Percentiles rank a stretch among this genome's conserved stretches.
phyloP scores from a whole-genome alignment of 2,797 vertebrate genomes.

The Cyclopterus lumpus region DNA sequence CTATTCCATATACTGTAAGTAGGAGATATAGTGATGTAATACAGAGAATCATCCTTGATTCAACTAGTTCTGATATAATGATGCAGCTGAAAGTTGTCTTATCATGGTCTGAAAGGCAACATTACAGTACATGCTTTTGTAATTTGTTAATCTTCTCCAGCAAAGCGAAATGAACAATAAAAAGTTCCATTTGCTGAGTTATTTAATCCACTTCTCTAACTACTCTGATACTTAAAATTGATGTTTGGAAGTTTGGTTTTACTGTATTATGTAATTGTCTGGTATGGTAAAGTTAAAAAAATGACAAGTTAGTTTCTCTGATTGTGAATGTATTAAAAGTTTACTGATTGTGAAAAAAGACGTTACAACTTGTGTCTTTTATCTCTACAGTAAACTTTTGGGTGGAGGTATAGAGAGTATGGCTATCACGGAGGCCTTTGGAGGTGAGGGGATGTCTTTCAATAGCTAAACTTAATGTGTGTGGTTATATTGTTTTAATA shows the following conservation, averaged over 20 bases:
- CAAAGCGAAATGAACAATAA: not conserved
- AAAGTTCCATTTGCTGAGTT: not conserved
- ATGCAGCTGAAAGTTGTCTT: not conserved
- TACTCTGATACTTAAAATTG: not conserved
- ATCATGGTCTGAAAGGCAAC: not conserved
- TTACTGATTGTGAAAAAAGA: not conserved
- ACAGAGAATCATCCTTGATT: not conserved
- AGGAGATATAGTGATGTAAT: not conserved
- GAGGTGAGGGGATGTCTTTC: conserved; percentile 83
- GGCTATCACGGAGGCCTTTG: conserved; percentile 98
- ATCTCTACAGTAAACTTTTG: conserved; percentile 90
- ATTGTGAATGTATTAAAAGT: not conserved
- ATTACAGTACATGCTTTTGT: not conserved
- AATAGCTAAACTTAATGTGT: not conserved
- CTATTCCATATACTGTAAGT: not conserved
- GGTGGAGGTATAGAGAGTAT: conserved; percentile 98
- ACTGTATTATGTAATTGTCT: not conserved
- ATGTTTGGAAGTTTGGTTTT: not conserved
- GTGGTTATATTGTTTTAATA: not conserved
- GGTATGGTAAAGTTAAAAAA: not conserved
- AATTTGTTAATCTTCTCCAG: not conserved
- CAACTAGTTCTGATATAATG: not conserved
- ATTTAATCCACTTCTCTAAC: not conserved
- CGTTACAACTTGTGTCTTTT: conserved; percentile 20
- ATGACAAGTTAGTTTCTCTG: not conserved